phyloP scores from a whole-genome alignment of 2,113 vertebrate genomes.

The Tylochromis polylepis region DNA sequence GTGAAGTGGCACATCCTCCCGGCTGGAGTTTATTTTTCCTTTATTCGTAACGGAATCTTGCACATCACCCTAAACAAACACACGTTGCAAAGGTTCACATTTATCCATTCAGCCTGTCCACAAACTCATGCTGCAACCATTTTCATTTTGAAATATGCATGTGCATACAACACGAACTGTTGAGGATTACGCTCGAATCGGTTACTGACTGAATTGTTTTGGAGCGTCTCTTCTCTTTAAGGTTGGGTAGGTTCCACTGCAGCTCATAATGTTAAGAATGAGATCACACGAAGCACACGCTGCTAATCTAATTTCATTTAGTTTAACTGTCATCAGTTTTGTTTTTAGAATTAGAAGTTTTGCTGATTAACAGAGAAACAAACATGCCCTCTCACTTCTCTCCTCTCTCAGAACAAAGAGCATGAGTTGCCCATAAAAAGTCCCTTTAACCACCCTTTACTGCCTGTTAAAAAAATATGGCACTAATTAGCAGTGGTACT shows the following conservation, averaged over 20 bases:
- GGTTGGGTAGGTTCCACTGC: background rate
- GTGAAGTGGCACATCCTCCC: background rate
- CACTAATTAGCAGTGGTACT: conserved; percentile 39
- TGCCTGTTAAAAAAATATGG: conserved; percentile 52
- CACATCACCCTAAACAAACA: background rate
- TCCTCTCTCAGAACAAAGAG: conserved; percentile 29
- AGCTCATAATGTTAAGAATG: background rate
- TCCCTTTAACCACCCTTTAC: conserved; percentile 43
- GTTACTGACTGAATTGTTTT: background rate
- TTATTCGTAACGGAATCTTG: background rate
- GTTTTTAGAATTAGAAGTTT: background rate
- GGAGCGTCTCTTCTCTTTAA: background rate
- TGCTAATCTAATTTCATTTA: background rate
- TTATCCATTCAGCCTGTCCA: background rate
- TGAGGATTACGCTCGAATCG: background rate
- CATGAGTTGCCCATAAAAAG: conserved; percentile 23
- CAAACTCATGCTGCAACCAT: background rate
- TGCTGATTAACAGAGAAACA: conserved; percentile 23
- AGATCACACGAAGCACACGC: background rate
- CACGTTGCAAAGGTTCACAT: background rate
- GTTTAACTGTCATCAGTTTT: background rate
- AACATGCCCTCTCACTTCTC: background rate
- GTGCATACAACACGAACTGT: background rate
- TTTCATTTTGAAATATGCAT: background rate
- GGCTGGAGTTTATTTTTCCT: background rate